phyloP scores from a whole-genome alignment of 1,140 invertebrate species.

The Leguminivora glycinivorella region DNA sequence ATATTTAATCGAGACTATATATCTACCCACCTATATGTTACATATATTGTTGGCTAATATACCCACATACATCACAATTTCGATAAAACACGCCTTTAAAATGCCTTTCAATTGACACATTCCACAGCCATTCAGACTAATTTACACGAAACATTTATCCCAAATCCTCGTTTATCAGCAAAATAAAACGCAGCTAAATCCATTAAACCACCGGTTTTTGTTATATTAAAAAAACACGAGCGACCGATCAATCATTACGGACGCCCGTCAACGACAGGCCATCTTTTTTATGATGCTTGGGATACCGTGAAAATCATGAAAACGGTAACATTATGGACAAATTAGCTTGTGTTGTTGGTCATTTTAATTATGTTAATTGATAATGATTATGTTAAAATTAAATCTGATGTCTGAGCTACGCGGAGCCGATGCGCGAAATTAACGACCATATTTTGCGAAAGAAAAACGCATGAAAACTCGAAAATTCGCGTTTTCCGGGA shows the following conservation, averaged over 20 bases:
- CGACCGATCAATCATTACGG: constrained; percentile 13
- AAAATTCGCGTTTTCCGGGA: too few species aligned
- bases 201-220: constrained; percentile 23
- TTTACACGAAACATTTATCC: background rate
- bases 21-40: too few species aligned
- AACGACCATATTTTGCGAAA: too few species aligned
- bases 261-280: constrained; percentile 20
- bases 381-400: too few species aligned
- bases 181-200: constrained; percentile 14
- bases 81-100: too few species aligned
- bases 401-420: too few species aligned
- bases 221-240: constrained; percentile 19
- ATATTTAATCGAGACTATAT: too few species aligned
- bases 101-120: background rate
- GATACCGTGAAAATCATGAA: constrained; percentile 15
- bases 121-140: background rate
- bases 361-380: too few species aligned
- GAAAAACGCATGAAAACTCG: too few species aligned
- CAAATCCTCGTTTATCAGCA: constrained; percentile 10
- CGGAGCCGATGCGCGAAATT: too few species aligned
- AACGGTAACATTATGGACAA: background rate
- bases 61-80: too few species aligned
- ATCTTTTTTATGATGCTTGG: constrained; percentile 10
- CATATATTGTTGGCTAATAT: too few species aligned
- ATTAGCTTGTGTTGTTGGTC: background rate